These are phyloP conservation scores for Brachycybe producta DNA, from an alignment of 2,888 invertebrate genomes.

Conservation along the genomic window DNA sequence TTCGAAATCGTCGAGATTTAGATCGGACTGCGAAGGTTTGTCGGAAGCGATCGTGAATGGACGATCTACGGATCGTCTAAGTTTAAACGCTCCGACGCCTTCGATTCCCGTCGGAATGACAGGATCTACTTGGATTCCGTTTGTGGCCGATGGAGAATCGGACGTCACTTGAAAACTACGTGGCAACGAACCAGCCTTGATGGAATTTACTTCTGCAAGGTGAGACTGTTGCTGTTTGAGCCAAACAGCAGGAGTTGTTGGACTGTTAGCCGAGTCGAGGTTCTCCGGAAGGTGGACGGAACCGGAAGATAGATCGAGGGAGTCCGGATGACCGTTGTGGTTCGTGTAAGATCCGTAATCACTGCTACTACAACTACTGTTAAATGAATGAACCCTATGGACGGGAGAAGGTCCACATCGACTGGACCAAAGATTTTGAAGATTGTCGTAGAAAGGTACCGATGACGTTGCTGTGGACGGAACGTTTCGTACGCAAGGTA, in stretches of 20 bases:
- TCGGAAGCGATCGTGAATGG: slow-evolving; percentile 60
- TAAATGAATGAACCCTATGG: slow-evolving; percentile 26
- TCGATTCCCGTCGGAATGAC: background rate
- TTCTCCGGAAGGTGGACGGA: slow-evolving; percentile 14
- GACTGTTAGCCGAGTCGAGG: slow-evolving; percentile 33
- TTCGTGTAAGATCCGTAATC: slow-evolving; percentile 6
- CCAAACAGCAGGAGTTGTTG: slow-evolving; percentile 56
- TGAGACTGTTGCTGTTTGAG: slow-evolving; percentile 55
- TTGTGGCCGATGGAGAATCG: slow-evolving; percentile 32
- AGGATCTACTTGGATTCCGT: background rate
- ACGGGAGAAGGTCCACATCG: slow-evolving; percentile 21
- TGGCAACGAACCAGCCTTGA: slow-evolving; percentile 63
- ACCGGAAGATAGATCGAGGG: slow-evolving; percentile 22
- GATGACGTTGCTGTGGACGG: background rate
- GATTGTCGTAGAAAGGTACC: slow-evolving; percentile 43
- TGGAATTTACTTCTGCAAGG: slow-evolving; percentile 45
- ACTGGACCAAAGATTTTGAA: slow-evolving; percentile 37
- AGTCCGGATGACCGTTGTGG: background rate
- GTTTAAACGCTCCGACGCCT: slow-evolving; percentile 1
- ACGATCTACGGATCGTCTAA: slow-evolving; percentile 44
- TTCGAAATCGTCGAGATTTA: slow-evolving; percentile 53
- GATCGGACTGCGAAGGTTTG: slow-evolving; percentile 45
- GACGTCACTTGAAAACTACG: slow-evolving; percentile 58
- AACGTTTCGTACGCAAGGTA: background rate
- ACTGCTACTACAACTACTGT: slow-evolving; percentile 20